Base-by-base conservation (phyloP, 2,113 vertebrate genomes). In the Cettia cetti region DNA sequence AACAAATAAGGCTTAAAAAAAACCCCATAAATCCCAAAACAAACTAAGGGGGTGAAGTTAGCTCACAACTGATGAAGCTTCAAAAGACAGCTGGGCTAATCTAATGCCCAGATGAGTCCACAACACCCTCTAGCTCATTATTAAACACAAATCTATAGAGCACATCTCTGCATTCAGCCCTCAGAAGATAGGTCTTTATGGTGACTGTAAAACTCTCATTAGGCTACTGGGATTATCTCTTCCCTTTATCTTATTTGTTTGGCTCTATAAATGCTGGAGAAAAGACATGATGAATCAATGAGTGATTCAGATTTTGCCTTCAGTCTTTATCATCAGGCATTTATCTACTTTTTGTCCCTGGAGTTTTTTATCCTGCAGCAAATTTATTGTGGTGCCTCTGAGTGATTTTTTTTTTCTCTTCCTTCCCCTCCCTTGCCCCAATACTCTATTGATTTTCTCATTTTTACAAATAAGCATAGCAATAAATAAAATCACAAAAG, bases 271-370 rank as follows among this genome's bases (percentile, higher is more conserved):
- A 96, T 84, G 86, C 69, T 76, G 76, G 84, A 92, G 83, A 93
- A 79, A 96, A 92, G 86, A 95, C 60, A 86, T 63, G 56, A 45
- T 90, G 87, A 96, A 97, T 92, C 92, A 91, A 96, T 91, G 91
- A 94, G 27, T 39, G 37, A 95, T 96, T 97, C 97, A 87, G 90
- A 93, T 95, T 96, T 96, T 86, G 93, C 84, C 93, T 89, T 95
- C 83, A 89, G 94, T 94, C 74, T 96, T 90, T 94, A 97, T 95
- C 61, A 95, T 80, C 49, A 60, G 66, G 26, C 78, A 91, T 96
- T 97, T 97, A 95, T 96, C 83, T 96, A n/a, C 70, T 92, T 96
- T 96, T 97, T 92, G 87, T 95, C 94, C 91, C 92, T 94, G 79
- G 82, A 96, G 90, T 74, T 97, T 91, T 96, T 94, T 95, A 82